Base-by-base conservation (phyloP, 2,888 invertebrate species). In the Eristalis intricaria region DNA sequence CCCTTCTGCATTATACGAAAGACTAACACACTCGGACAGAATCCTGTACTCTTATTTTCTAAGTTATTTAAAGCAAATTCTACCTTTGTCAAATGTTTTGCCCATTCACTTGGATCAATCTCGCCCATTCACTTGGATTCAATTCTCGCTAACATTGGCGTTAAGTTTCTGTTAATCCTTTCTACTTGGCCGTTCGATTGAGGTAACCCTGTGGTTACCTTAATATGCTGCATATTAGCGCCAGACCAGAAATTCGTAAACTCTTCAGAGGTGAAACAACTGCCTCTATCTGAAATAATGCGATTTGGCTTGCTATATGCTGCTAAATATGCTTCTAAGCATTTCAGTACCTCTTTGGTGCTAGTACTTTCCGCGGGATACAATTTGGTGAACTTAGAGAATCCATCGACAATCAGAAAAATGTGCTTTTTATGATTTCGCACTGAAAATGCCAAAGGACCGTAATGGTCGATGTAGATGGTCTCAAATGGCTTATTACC, bases 401-500 rank as follows among this genome's bases (percentile, higher is more conserved):
- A n/a, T n/a, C n/a, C n/a, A n/a, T n/a, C n/a, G n/a, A n/a, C n/a
- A n/a, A n/a, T n/a, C n/a, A n/a, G n/a, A n/a, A n/a, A n/a, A n/a
- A n/a, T n/a, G n/a, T n/a, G n/a, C n/a, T n/a, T n/a, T n/a, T n/a
- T n/a, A n/a, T n/a, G n/a, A n/a, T n/a, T n/a, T 68, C 38, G 22
- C 43, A 50, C 7, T 7, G n/a, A 15, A n/a, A 50, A 26, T 38
- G 19, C 89, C 77, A 93, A 93, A 4, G 92, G 92, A 2, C 93
- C 92, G 4, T 93, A 69, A 87, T 93, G 93, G 83, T 93, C 93
- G 0, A 93, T 74, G 77, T 93, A 92, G 15, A 93, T 26, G 0
- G 65, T 66, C 13, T 75, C 38, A 35, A 75, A 75, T 13, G 38
- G 75, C 22, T 35, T 23, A 22, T 64, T 32, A 2, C 38, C 38